Evolutionary conservation across 2,113 vertebrate species (phyloP), one percentile per base, ranked within the genome.

Genomic region (Pterophyllum scalare): DNA sequence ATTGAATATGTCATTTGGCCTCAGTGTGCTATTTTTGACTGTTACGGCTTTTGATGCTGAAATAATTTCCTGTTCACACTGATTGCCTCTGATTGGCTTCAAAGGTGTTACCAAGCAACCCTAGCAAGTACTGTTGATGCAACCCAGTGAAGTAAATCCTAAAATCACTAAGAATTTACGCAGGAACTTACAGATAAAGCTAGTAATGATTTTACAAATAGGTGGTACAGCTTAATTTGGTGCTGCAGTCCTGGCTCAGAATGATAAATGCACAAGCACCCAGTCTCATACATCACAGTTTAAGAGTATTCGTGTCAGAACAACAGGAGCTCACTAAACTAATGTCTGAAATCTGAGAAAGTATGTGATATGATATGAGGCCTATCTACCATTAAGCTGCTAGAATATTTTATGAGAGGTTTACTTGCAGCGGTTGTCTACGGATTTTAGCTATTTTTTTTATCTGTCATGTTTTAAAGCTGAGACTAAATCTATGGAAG

Each of bases 251-350:
- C 76, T 72, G 26, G 43, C 22, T 60, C 40, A 72, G 43, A 78
- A 56, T 54, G 22, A 56, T 84, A 24, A 79, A 79, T 4, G 19
- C 20, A 24, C 38, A 56, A 31, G 35, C 40, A 56, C 59, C 43
- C 35, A 10, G 15, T 11, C 65, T 17, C 58, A 80, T 85, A 64
- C 79, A 85, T 85, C 77, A 61, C n/a, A 35, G 43, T 43, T 54
- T 54, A 33, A 19, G 24, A 10, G 52, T 79, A 70, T 70, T 52
- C 28, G 43, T 70, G 43, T 70, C 65, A 14, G 7, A 24, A 19
- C 33, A 56, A 46, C 10, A 46, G 46, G 13, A n/a, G 14, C 40
- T 33, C 60, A 49, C 22, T 49, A 49, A 70, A 70, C 43, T 49
- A 70, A 70, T 70, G 15, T 70, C 65, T 24, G 26, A 76, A 60